phyloP scores from a whole-genome alignment of 2,888 invertebrate species.

The Trissoscelio sp. region DNA sequence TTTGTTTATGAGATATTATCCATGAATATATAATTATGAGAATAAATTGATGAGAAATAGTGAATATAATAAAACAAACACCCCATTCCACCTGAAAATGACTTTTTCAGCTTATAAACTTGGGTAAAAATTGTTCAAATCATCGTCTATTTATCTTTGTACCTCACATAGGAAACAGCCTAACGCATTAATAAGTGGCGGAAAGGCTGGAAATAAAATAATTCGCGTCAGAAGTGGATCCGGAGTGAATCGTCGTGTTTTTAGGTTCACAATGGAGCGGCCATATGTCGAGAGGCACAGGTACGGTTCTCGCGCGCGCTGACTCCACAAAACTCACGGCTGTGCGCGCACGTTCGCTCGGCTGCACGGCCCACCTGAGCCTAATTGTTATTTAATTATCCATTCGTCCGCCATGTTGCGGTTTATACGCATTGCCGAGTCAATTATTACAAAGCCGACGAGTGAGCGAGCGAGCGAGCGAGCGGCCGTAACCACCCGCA shows the following conservation, averaged over 20 bases:
- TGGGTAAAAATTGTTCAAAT: constrained; percentile 72
- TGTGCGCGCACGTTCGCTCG: constrained; percentile 69
- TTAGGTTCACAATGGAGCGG: constrained; percentile 44
- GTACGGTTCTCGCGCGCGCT: constrained; percentile 41
- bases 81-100: no score
- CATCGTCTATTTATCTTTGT: constrained; percentile 25
- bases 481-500: constrained; percentile 74
- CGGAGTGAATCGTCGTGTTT: constrained; percentile 77
- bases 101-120: no score
- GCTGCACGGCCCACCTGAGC: constrained; percentile 77
- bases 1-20: no score
- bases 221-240: constrained; percentile 68
- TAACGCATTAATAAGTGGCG: constrained; percentile 56
- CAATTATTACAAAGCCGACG: constrained; percentile 77
- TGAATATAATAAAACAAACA: no score
- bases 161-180: constrained; percentile 52
- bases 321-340: constrained; percentile 35
- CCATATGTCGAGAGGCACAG: constrained; percentile 66
- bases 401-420: constrained; percentile 79
- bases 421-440: constrained; percentile 80
- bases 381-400: constrained; percentile 82
- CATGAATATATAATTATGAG: no score
- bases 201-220: constrained; percentile 44
- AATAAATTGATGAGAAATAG: no score
- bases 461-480: constrained; percentile 70